phyloP scores from a whole-genome alignment of 1,140 invertebrate genomes.

The Acromyrmex echinatior region DNA sequence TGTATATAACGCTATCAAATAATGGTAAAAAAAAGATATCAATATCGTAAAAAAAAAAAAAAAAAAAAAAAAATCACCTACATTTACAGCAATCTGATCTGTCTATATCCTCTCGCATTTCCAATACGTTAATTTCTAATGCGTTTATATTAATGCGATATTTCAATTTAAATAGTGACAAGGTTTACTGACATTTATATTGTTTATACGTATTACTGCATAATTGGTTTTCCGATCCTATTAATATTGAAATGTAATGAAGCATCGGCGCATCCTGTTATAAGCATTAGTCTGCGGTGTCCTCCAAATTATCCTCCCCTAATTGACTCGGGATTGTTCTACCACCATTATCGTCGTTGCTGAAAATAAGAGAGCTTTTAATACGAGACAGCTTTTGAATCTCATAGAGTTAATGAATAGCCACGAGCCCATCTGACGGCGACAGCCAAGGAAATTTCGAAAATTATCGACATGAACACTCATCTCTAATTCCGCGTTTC shows the following conservation, averaged over 20 bases:
- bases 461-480: conserved; percentile 28
- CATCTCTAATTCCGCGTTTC: background rate
- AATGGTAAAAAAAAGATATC: no score
- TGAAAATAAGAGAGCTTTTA: background rate
- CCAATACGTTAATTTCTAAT: background rate
- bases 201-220: background rate
- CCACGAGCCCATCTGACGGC: background rate
- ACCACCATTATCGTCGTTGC: background rate
- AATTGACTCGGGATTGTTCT: background rate
- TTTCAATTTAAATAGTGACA: conserved; percentile 7
- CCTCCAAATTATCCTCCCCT: conserved; percentile 17
- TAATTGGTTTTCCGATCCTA: background rate
- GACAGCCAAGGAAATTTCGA: conserved; percentile 3
- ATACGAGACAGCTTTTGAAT: background rate
- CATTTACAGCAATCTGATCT: no score
- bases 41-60: no score
- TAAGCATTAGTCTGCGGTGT: background rate
- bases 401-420: background rate
- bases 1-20: no score
- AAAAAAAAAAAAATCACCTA: no score
- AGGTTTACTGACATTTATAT: conserved; percentile 18
- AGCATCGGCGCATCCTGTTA: background rate
- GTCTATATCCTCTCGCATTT: background rate
- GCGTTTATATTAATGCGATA: background rate
- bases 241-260: conserved; percentile 1